Base-by-base conservation (phyloP, 1,140 invertebrate species). In the Halesus radiatus region DNA sequence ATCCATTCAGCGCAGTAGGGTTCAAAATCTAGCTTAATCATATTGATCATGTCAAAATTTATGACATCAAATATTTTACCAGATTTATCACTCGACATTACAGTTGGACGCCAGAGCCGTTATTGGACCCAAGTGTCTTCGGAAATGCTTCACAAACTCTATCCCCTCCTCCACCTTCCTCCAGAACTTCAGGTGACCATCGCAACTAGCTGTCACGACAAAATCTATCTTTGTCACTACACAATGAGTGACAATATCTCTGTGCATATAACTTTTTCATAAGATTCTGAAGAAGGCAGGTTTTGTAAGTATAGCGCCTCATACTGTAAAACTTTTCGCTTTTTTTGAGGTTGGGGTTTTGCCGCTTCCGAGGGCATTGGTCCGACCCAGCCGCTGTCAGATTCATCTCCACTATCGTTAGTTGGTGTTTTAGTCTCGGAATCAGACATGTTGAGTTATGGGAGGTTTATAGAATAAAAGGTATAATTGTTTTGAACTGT, bases 41-140 rank as follows among this genome's bases (percentile, higher is more conserved):
- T 99, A 88, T 99, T 99, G 70, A 99, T 99, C 98, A 99, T 99
- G 87, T 99, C 97, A 93, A 99, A 99, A 90, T 99, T 99, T 29
- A 98, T 90, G 78, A 99, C 95, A 91, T 99, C 98, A 90, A 99
- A 99, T 1, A 99, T 94, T 92, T 99, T 99, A 20, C 99, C 90
- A 22, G 96, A 94, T 88, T 98, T 97, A 90, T 99, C 99, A 32
- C 93, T 91, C n/a, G 97, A 98, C 1, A 84, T 95, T 96, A 76
- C 90, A 91, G 88, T 98, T 99, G 16, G 93, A 91, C 1, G 94
- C 91, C 62, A 99, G 90, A 76, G 95, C 94, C 54, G 93, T 93
- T 54, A 99, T 95, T 32, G 93, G 91, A 54, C 92, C 92, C 58
- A 99, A 89, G 90, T 99, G 98, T 83, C 96, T 96, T 50, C 98